Evolutionary conservation across 2,113 vertebrate species (phyloP), one percentile per base, ranked within the genome.

Genomic region (Megaleporinus macrocephalus): DNA sequence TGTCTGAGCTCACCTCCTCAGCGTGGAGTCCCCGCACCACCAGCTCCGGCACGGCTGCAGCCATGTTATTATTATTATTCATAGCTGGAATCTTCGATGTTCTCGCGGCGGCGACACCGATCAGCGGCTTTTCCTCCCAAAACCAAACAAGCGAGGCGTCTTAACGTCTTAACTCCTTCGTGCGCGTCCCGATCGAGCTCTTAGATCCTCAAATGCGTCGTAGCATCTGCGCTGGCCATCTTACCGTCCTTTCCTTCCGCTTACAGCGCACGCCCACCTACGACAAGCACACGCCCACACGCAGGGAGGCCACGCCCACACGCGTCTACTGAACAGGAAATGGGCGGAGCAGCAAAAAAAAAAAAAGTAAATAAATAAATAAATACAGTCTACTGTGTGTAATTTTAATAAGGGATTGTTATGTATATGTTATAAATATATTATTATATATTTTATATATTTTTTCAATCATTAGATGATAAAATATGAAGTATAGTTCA

Each of bases 1-100:
- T 61, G 22, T 4, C 13, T 11, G 1, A 61, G 24, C 57, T 70
- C 91, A 95, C 94, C 94, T 93, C 92, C 5, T 94, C 94, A 1
- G 88, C 68, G 26, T 84, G 86, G 79, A 94, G 93, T 88, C 93
- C 94, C 74, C 91, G 91, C 80, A 94, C 90, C 75, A 3, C 36
- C n/a, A n/a, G n/a, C 36, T 94, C 92, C 2, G 90, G 79, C 4
- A 85, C 73, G 44, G 86, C 41, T 80, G 87, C 75, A 79, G 93
- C 93, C 93, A 94, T 94, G 73, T 53, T 63, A 36, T 80, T 61
- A 4, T 30, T 10, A 15, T 30, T 65, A 63, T 30, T 65, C 14
- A 18, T 30, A 9, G 26, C 13, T 26, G 88, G 82, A 85, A 44
- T 78, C 33, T 51, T 74, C 61, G 22, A 47, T 59, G 66, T 51